Evolutionary conservation across 64 coral and sea anemone genomes (phyloP).

Genomic region (Acropora yongei): DNA sequence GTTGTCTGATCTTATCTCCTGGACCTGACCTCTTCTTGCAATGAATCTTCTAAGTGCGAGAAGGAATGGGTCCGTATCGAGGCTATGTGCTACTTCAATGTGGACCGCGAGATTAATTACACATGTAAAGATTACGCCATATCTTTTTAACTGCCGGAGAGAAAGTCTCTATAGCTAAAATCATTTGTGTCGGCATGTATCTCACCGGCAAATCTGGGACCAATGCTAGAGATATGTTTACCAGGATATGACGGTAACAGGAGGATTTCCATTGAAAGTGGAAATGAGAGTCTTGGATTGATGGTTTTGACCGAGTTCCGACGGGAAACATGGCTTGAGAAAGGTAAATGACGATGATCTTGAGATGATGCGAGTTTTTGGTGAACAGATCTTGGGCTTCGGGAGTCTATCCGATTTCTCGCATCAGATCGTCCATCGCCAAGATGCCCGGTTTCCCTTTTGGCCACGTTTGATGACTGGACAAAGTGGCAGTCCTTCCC

Average conservation of each 20-base stretch:
- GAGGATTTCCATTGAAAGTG: neutral
- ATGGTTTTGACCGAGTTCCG: neutral
- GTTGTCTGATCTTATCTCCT: conserved; percentile 25
- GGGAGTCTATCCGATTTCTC: too few species aligned
- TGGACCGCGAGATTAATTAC: neutral
- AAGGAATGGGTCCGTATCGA: conserved; percentile 19
- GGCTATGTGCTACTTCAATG: conserved; percentile 8
- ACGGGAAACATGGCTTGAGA: too few species aligned
- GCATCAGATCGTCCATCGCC: too few species aligned
- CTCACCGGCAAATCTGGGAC: too few species aligned
- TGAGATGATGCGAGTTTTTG: too few species aligned
- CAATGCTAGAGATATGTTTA: neutral
- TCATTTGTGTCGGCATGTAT: too few species aligned
- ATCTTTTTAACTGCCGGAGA: neutral
- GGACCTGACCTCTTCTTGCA: neutral
- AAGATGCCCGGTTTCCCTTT: too few species aligned
- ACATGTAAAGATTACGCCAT: conserved; percentile 16
- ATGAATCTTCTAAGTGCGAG: conserved; percentile 14
- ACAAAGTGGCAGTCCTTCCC: too few species aligned
- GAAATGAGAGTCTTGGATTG: neutral
- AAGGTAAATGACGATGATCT: too few species aligned
- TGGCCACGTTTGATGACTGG: too few species aligned
- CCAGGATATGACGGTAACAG: neutral
- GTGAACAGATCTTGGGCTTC: too few species aligned
- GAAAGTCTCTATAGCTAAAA: too few species aligned